Conservation (phyloP, 2,113 vertebrate species). For the Tragelaphus imberbis region DNA sequence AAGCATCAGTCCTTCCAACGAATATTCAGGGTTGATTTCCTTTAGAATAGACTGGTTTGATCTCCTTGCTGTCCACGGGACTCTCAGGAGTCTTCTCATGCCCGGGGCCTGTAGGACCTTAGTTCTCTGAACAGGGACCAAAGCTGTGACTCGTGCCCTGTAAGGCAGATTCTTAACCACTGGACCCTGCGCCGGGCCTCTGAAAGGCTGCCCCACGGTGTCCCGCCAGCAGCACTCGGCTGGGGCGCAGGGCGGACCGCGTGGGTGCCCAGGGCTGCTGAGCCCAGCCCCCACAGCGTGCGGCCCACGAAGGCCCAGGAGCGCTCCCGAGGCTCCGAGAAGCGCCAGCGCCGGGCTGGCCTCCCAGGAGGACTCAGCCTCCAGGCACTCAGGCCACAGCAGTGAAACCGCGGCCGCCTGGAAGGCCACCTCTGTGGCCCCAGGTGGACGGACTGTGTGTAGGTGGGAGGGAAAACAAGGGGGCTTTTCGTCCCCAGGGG, state of each 20-base stretch:
- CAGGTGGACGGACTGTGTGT: background rate
- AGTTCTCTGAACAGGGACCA: background rate
- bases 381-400: background rate
- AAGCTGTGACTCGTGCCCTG: background rate
- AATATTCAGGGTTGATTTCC: background rate
- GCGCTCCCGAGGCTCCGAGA: background rate
- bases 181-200: background rate
- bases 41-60: background rate
- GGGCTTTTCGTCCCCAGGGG: background rate
- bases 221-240: accelerated
- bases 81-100: background rate
- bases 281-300: accelerated
- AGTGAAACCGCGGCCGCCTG: accelerated
- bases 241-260: background rate
- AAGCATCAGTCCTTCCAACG: background rate
- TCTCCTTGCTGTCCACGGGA: background rate
- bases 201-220: background rate
- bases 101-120: background rate
- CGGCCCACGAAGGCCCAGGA: background rate
- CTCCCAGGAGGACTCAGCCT: background rate
- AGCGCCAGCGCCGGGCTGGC: background rate
- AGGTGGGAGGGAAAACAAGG: background rate
- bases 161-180: background rate
- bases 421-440: background rate
- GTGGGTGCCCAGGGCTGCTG: too few species aligned